These are phyloP conservation scores for Pachydiplax longipennis DNA, from an alignment of 2,888 invertebrate genomes.

Conservation along the genomic window DNA sequence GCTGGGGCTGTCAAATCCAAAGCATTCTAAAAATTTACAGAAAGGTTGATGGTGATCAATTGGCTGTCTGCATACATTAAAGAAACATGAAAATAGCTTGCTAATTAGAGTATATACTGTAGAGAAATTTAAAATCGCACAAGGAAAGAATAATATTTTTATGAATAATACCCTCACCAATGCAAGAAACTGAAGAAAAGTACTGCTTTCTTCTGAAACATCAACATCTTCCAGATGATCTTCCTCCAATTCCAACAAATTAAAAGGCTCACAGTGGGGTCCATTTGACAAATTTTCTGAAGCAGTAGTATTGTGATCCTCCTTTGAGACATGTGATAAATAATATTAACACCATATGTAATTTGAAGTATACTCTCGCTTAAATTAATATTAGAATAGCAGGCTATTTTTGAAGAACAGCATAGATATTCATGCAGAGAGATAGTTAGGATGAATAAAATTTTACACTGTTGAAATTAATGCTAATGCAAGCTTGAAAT, in stretches of 20 bases:
- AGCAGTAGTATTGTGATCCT: not conserved
- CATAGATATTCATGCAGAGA: too few species aligned
- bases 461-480: too few species aligned
- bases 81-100: not conserved
- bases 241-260: not conserved
- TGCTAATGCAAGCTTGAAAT: too few species aligned
- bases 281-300: not conserved
- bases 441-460: too few species aligned
- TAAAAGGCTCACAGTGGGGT: not conserved
- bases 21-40: slow-evolving; percentile 76
- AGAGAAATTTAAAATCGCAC: not conserved
- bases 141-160: not conserved
- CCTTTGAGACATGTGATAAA: not conserved
- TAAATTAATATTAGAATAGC: too few species aligned
- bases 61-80: not conserved
- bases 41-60: not conserved
- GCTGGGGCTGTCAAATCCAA: slow-evolving; percentile 90
- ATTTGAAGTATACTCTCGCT: too few species aligned
- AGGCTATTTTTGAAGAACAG: too few species aligned
- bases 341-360: too few species aligned
- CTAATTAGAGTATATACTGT: not conserved
- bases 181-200: slow-evolving; percentile 76
- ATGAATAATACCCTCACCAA: slow-evolving; percentile 70
- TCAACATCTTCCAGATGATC: not conserved
- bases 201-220: slow-evolving; percentile 59